Evolutionary conservation across 2,888 invertebrate genomes (phyloP).

Genomic region (Drosophila borborema): DNA sequence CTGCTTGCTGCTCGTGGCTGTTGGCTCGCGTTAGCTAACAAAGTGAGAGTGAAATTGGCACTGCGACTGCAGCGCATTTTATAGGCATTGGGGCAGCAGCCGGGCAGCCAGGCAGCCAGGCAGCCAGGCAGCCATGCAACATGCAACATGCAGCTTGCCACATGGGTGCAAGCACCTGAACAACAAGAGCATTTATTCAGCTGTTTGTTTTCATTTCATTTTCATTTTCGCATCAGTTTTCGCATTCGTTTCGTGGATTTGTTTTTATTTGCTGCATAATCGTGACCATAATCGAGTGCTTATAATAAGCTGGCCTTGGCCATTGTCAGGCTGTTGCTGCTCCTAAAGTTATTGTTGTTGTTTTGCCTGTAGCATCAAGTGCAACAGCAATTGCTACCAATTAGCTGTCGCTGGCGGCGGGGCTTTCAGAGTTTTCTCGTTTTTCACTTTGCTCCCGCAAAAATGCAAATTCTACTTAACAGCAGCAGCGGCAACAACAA

Average conservation of each 20-base stretch:
- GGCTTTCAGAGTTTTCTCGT: conserved; percentile 53
- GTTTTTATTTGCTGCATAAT: conserved; percentile 59
- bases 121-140: conserved; percentile 33
- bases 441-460: conserved; percentile 54
- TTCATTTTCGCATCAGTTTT: conserved; percentile 12
- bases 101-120: not conserved
- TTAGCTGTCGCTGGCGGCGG: conserved; percentile 50
- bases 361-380: conserved; percentile 17
- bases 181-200: conserved; percentile 13
- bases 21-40: conserved; percentile 58
- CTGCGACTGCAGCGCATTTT: conserved; percentile 68
- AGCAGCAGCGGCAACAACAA: conserved; percentile 18
- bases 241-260: conserved; percentile 12
- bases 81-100: conserved; percentile 54
- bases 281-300: conserved; percentile 54
- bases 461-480: conserved; percentile 55
- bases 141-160: conserved; percentile 21
- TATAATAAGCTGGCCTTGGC: conserved; percentile 54
- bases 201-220: conserved; percentile 14
- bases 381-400: conserved; percentile 51
- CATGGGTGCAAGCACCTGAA: conserved; percentile 73
- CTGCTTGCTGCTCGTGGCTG: too few species aligned
- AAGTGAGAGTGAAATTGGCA: conserved; percentile 82
- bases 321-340: conserved; percentile 45
- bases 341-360: conserved; percentile 13